These are phyloP conservation scores for Cacatua alba DNA, from an alignment of 2,113 vertebrate species.

Conservation along the genomic window DNA sequence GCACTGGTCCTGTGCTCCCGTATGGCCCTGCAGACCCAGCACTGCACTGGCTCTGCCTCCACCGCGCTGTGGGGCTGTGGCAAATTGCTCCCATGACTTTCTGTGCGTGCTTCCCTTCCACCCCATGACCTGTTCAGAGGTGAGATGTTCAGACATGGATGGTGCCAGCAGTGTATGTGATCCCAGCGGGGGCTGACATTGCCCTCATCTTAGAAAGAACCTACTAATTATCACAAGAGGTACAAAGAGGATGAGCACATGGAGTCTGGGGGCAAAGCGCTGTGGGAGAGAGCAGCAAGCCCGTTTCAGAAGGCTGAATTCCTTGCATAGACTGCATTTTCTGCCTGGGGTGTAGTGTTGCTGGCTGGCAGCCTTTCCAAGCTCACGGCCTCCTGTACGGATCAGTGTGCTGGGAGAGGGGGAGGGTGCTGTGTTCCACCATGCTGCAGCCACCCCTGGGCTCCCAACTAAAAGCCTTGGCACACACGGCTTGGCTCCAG, in stretches of 20 bases:
- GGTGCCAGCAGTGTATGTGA: rapidly evolving
- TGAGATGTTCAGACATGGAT: rapidly evolving
- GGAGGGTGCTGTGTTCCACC: constrained; percentile 12
- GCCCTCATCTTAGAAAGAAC: neutral
- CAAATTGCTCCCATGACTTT: neutral
- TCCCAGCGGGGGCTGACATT: neutral
- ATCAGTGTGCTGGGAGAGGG: constrained; percentile 18
- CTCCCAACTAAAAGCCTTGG: constrained; percentile 14
- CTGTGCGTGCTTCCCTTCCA: neutral
- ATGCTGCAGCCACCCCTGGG: neutral
- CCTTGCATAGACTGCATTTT: constrained; percentile 61
- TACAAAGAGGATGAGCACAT: neutral
- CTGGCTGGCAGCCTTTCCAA: constrained; percentile 56
- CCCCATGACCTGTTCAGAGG: rapidly evolving
- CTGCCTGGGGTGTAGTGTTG: constrained; percentile 68
- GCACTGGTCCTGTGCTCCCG: neutral
- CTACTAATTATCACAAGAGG: neutral
- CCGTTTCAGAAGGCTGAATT: constrained; percentile 41
- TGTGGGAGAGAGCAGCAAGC: constrained; percentile 40
- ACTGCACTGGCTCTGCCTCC: neutral
- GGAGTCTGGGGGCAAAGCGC: neutral
- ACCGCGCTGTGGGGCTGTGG: rapidly evolving
- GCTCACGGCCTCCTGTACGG: neutral
- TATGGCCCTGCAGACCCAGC: neutral
- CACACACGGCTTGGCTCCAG: constrained; percentile 19